A percentile compares a stretch with the other conserved stretches of the same genome.
phyloP scores from a whole-genome alignment of 1,140 invertebrate genomes.

The Microplitis mediator region DNA sequence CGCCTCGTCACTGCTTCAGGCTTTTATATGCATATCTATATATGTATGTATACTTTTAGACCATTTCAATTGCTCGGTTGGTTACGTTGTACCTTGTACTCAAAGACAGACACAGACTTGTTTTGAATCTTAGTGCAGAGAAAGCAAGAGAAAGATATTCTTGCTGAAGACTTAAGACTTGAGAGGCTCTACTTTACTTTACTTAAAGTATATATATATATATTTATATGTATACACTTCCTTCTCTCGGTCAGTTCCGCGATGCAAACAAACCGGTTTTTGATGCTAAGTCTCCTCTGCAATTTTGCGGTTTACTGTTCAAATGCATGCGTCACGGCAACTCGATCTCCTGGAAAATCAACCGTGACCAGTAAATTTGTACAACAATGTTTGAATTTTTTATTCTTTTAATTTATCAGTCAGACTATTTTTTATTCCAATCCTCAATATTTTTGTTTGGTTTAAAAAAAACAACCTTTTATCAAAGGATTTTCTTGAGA shows the following conservation, averaged over 20 bases:
- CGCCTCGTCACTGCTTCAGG: not conserved
- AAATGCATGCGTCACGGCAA: slow-evolving; percentile 20
- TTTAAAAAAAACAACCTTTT: too few relatives aligned
- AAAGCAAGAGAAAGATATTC: not conserved
- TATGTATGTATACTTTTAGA: not conserved
- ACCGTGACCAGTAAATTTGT: not conserved
- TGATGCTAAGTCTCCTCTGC: slow-evolving; percentile 13
- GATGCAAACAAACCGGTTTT: slow-evolving; percentile 28
- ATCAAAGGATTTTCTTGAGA: too few relatives aligned
- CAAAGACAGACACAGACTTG: too few relatives aligned
- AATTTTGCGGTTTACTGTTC: slow-evolving; percentile 29
- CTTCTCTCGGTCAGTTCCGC: slow-evolving; percentile 25
- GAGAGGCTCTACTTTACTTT: not conserved
- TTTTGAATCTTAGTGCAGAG: not conserved
- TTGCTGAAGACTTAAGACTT: not conserved
- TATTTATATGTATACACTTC: slow-evolving; percentile 5
- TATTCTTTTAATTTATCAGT: too few relatives aligned
- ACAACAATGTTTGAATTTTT: not conserved
- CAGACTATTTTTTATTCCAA: not conserved
- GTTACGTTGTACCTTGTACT: not conserved
- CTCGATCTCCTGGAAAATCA: not conserved
- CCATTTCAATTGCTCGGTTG: not conserved
- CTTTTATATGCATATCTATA: not conserved
- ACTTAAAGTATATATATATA: not conserved
- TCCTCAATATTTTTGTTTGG: not conserved